Evolutionary conservation across 2,113 vertebrate genomes (phyloP).

Genomic region (Dascyllus trimaculatus): DNA sequence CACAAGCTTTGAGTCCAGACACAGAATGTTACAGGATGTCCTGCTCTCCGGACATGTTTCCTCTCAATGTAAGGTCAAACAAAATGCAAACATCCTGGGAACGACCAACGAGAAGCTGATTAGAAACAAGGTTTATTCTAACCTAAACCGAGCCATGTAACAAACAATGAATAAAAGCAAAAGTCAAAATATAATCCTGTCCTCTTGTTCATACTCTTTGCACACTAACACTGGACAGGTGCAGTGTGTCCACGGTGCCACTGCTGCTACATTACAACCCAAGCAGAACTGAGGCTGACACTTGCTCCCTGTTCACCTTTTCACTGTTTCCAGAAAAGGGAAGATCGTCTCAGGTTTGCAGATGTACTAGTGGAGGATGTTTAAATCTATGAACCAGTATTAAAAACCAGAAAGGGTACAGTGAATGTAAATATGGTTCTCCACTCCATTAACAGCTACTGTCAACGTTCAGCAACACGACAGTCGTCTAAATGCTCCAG

Average conservation of each 20-base stretch:
- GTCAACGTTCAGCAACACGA: conserved; percentile 12
- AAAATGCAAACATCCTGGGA: no score
- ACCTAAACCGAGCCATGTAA: no score
- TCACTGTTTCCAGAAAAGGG: conserved; percentile 1
- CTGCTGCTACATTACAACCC: conserved; percentile 4
- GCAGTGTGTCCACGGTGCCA: background rate
- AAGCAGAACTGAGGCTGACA: conserved; percentile 16
- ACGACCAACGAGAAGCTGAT: no score
- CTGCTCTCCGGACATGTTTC: no score
- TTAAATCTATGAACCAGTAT: background rate
- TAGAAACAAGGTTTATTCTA: no score
- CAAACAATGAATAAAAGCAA: no score
- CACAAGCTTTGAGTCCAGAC: conserved; percentile 7
- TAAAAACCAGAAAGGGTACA: background rate
- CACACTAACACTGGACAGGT: background rate
- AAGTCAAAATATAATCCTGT: no score
- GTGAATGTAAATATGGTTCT: background rate
- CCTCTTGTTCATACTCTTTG: no score
- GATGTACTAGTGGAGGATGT: background rate
- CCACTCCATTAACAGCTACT: background rate
- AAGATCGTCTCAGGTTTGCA: background rate
- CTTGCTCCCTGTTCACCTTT: conserved; percentile 1
- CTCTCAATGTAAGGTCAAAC: no score
- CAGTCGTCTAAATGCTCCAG: conserved; percentile 1
- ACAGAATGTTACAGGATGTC: background rate